Percentiles rank a stretch among this genome's conserved stretches.
phyloP scores from a whole-genome alignment of 1,140 invertebrate species.

The Ladona fulva region DNA sequence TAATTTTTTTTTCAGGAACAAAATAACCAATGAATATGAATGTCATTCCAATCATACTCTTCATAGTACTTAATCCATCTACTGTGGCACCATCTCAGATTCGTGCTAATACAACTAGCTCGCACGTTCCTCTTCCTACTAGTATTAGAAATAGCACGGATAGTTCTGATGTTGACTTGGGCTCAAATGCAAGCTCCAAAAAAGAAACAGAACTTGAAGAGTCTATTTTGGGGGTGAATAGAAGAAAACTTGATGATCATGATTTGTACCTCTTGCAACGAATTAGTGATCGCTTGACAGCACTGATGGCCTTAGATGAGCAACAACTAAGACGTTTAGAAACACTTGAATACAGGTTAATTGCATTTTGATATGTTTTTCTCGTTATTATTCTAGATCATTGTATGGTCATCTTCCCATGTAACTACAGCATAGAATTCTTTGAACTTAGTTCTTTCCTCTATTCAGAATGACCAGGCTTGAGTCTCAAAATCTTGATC shows the following conservation, averaged over 20 bases:
- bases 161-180: too few relatives aligned
- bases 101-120: too few relatives aligned
- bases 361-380: neutral
- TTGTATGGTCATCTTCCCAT: neutral
- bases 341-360: slow-evolving; percentile 40
- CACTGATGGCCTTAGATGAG: slow-evolving; percentile 35
- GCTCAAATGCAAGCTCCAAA: too few relatives aligned
- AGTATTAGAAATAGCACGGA: too few relatives aligned
- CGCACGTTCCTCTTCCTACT: too few relatives aligned
- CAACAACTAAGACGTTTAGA: slow-evolving; percentile 36
- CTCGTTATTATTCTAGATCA: neutral
- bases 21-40: too few relatives aligned
- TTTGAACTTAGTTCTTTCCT: neutral
- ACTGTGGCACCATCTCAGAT: too few relatives aligned
- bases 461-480: neutral
- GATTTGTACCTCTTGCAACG: slow-evolving; percentile 23
- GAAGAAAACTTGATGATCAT: neutral
- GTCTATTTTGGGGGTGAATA: neutral
- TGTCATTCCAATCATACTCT: too few relatives aligned
- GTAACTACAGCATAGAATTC: neutral
- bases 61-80: too few relatives aligned
- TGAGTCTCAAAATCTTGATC: neutral
- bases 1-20: too few relatives aligned
- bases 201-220: too few relatives aligned
- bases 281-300: slow-evolving; percentile 36